A percentile compares a stretch with the other conserved stretches of the same genome.
phyloP scores from a whole-genome alignment of 2,888 invertebrate species.

The Mermis nigrescens region DNA sequence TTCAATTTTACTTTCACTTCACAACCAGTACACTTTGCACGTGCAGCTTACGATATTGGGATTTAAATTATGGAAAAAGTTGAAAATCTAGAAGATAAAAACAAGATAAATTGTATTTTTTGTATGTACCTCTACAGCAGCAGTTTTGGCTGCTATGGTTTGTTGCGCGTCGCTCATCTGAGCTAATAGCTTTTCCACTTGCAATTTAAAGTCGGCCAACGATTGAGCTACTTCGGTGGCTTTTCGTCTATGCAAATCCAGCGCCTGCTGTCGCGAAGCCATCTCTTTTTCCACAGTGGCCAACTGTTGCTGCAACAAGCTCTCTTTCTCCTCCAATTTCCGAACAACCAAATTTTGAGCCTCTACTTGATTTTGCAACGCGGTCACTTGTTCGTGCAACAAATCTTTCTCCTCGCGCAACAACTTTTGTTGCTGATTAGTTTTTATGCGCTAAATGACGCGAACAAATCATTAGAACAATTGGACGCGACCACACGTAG shows the following conservation, averaged over 20 bases:
- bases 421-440: constrained; percentile 80
- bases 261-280: constrained; percentile 66
- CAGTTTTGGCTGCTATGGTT: constrained; percentile 86
- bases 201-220: constrained; percentile 82
- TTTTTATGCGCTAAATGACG: constrained; percentile 50
- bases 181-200: constrained; percentile 88
- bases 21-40: too few relatives aligned
- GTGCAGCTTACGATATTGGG: too few relatives aligned
- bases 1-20: too few relatives aligned
- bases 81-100: too few relatives aligned
- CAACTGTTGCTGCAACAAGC: constrained; percentile 70
- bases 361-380: constrained; percentile 69
- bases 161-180: constrained; percentile 94
- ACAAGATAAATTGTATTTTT: too few relatives aligned
- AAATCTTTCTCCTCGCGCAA: constrained; percentile 82
- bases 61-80: too few relatives aligned
- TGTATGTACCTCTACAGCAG: constrained; percentile 74
- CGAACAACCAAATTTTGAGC: constrained; percentile 80
- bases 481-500: neutral
- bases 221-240: constrained; percentile 92
- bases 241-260: constrained; percentile 93
- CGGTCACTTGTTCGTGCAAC: constrained; percentile 62
- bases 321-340: constrained; percentile 83
- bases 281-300: constrained; percentile 84
- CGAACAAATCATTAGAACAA: neutral